Evolutionary conservation across 2,113 vertebrate species (phyloP), one percentile per base, ranked within the genome.

Genomic region (Leucosticte australis): DNA sequence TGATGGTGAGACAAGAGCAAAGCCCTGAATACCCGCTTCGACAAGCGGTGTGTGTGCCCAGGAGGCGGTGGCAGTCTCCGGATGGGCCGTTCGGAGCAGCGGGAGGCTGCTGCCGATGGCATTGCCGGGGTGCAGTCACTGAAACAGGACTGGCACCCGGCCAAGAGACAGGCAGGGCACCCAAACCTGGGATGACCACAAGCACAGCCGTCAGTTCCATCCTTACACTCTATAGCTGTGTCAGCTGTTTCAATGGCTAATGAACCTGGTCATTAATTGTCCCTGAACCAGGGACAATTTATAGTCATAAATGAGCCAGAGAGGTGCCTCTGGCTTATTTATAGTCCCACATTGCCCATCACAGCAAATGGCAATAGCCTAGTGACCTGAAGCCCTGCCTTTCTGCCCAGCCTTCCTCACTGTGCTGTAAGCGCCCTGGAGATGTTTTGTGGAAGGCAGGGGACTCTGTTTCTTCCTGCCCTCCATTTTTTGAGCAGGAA

Each of bases 391-490:
- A 52, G 15, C 11, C 11, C 10, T 71, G 73, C 13, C 27, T 50
- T 86, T 53, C 33, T 69, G 37, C 39, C 9, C 39, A 39, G 46
- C 23, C 23, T 62, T 65, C 23, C 30, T 68, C 0, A 0, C 23
- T 33, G 28, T 33, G 21, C 41, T 2, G 0, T 13, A 21, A 53
- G 31, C 6, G 18, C 5, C 18, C 33, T 50, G 0, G 4, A 33
- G 52, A 8, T 21, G 33, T 7, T 33, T 3, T 31, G 37, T 4
- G 2, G 57, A 52, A 68, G 56, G 17, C 15, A 28, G 35, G 20
- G 27, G 57, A 6, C 10, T 26, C 33, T 1, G 2, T 8, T 41
- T 9, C 15, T 56, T 73, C 30, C 10, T 0, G 1, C 10, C 7
- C 28, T 73, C 23, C 19, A 3, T 67, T 31, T 81, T 62, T 28